Evolutionary conservation across 2,797 vertebrate genomes (phyloP).

Genomic region (Dipus sagitta): DNA sequence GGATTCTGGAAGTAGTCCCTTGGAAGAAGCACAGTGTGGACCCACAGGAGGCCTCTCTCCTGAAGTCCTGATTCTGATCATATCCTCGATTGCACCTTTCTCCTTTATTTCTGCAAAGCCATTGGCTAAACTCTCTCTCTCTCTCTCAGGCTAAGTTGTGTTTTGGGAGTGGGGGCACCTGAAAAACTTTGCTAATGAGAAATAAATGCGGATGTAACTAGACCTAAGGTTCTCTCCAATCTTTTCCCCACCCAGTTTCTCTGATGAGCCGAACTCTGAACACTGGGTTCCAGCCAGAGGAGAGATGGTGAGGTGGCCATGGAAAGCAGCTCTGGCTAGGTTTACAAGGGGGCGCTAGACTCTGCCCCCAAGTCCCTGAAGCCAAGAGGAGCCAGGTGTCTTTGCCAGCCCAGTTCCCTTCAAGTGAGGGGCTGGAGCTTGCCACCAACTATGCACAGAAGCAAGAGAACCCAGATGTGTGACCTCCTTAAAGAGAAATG

Average conservation of each 20-base stretch:
- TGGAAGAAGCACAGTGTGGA: background rate
- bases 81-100: background rate
- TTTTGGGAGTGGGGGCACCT: background rate
- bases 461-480: too few relatives aligned
- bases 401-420: background rate
- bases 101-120: background rate
- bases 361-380: background rate
- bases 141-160: background rate
- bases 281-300: background rate
- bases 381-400: fast-evolving
- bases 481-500: background rate
- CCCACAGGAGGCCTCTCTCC: background rate
- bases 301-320: too few relatives aligned
- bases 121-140: too few relatives aligned
- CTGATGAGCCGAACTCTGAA: fast-evolving
- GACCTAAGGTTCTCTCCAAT: fast-evolving
- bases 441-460: too few relatives aligned
- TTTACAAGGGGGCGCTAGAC: too few relatives aligned
- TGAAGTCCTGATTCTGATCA: fast-evolving
- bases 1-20: too few relatives aligned
- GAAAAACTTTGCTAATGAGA: background rate
- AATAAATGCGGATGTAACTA: too few relatives aligned
- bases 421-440: background rate
- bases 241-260: background rate
- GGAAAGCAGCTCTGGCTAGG: too few relatives aligned